Conservation (phyloP, 2,113 vertebrate genomes). For the Corythoichthys intestinalis region DNA sequence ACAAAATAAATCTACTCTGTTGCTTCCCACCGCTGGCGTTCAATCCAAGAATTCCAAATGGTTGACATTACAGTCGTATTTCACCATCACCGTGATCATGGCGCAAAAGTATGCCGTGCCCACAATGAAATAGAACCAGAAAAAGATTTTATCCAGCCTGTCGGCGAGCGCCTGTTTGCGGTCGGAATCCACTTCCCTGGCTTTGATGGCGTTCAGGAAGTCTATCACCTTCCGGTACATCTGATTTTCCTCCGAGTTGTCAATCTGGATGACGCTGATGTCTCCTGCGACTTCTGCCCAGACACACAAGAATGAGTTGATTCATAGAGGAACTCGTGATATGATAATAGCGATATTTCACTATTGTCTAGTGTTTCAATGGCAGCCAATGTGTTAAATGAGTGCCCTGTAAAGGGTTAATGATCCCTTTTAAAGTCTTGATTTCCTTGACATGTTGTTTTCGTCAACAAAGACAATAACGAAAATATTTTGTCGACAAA, state of each 20-base stretch:
- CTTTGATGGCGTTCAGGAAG: conserved; percentile 47
- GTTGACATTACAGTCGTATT: conserved; percentile 15
- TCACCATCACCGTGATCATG: conserved; percentile 25
- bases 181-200: conserved; percentile 12
- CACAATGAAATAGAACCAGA: conserved; percentile 43
- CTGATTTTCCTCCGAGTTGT: conserved; percentile 3
- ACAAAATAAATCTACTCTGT: background rate
- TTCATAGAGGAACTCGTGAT: background rate
- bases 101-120: conserved; percentile 24
- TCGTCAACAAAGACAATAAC: no score
- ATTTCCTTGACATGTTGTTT: no score
- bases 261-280: conserved; percentile 20
- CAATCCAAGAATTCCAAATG: conserved; percentile 60
- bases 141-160: conserved; percentile 50
- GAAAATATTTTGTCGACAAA: no score
- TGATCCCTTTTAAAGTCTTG: no score
- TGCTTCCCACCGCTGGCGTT: background rate
- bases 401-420: no score
- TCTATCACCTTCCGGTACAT: conserved; percentile 43
- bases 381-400: no score
- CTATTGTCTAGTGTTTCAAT: no score
- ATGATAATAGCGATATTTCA: no score
- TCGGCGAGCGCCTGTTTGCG: conserved; percentile 30
- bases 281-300: conserved; percentile 32
- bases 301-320: background rate